These are phyloP conservation scores for Tympanoctomys barrerae DNA, from an alignment of 2,797 vertebrate genomes.

Conservation along the genomic window DNA sequence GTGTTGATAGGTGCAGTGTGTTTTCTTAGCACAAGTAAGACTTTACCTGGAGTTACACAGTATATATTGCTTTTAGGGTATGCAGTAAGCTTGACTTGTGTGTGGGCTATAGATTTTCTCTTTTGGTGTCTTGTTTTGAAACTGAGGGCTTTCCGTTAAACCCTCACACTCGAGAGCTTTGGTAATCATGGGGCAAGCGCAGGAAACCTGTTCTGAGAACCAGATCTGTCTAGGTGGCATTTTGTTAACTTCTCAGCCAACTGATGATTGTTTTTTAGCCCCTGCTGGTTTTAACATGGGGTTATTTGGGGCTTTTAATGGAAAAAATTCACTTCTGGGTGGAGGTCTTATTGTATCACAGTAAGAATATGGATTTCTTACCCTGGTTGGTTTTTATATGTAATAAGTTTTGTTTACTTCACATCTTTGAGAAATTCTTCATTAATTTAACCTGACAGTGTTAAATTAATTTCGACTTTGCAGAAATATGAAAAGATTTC, in stretches of 20 bases:
- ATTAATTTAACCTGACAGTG: neutral
- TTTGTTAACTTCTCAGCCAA: neutral
- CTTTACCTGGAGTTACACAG: neutral
- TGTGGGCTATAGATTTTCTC: neutral
- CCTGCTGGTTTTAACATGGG: neutral
- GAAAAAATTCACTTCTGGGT: neutral
- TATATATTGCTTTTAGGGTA: neutral
- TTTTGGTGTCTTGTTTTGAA: neutral
- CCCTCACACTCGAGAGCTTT: neutral
- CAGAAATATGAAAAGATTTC: neutral
- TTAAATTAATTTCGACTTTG: neutral
- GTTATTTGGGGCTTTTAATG: neutral
- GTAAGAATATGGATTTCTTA: neutral
- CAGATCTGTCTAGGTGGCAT: neutral
- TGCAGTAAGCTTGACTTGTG: neutral
- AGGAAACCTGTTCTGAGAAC: neutral
- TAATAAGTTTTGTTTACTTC: constrained; percentile 19
- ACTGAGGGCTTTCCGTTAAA: neutral
- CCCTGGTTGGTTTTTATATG: neutral
- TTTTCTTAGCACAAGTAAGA: neutral
- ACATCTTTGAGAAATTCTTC: neutral
- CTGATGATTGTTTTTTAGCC: neutral
- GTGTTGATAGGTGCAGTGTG: neutral
- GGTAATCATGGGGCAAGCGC: neutral
- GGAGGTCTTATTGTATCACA: neutral